Base-by-base conservation (phyloP, 2,113 vertebrate genomes). In the Eonycteris spelaea region DNA sequence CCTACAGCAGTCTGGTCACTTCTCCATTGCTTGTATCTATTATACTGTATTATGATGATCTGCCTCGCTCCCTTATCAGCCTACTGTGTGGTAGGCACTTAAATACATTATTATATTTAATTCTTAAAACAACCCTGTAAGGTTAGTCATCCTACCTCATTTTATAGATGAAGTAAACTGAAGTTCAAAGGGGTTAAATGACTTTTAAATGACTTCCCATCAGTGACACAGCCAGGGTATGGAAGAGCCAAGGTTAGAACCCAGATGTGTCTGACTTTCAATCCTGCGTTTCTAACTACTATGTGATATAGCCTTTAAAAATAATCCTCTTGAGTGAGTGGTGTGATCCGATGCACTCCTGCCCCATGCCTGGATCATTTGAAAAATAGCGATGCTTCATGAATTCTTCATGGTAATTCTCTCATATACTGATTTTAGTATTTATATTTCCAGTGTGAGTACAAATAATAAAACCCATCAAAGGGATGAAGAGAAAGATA, bases 101-200 rank as follows among this genome's bases (percentile, higher is more conserved):
- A 89, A 89, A 92, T 85, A 61, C 38, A 55, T 92, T 59, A 74
- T 90, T 77, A 75, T 79, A 61, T 90, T 96, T 92, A 79, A 97
- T 97, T 96, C 90, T 96, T 53, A 94, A 75, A 97, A 93, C 92
- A 96, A 68, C 75, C 68, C 63, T 48, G 59, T 84, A 78, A 95
- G 80, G 86, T 95, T 93, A 90, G 55, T 85, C 73, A 90, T 95
- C 70, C 45, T 88, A 65, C 77, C 51, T 79, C 21, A 0, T 91
- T 97, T 96, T 86, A 84, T 86, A 90, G 78, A 91, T 71, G 92
- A 94, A 96, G 86, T 80, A 96, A 96, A 97, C 91, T 94, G 71
- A 90, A 94, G 87, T 93, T 95, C 84, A 92, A 71, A 94, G 79
- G 40, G 67, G 53, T 96, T 97, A 96, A 95, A 75, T 97, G 90